These are phyloP conservation scores for Anolis apletophallus DNA, from an alignment of 2,797 vertebrate genomes.

Conservation along the genomic window DNA sequence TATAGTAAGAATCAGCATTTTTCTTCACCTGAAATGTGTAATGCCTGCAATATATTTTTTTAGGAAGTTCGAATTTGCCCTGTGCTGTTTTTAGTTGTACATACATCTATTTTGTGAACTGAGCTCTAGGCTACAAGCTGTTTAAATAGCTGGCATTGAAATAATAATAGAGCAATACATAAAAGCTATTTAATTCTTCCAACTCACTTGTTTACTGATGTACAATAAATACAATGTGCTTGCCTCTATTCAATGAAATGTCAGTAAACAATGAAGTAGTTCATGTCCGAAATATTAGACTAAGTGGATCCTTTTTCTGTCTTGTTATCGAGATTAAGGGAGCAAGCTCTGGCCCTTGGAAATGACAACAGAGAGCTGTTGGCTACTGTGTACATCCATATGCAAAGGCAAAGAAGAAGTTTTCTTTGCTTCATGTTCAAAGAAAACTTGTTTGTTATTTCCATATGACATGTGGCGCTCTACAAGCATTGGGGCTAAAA, in stretches of 20 bases:
- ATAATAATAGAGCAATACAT: background rate
- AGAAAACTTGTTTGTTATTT: background rate
- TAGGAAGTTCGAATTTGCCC: background rate
- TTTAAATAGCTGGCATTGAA: background rate
- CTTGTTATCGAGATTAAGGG: background rate
- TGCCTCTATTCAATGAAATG: background rate
- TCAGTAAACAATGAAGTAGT: background rate
- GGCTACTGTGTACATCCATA: too few relatives aligned
- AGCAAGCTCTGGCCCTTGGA: background rate
- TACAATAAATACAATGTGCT: background rate
- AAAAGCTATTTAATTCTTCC: constrained; percentile 7
- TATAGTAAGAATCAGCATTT: background rate
- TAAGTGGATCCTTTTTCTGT: background rate
- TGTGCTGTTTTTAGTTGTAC: background rate
- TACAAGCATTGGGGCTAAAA: background rate
- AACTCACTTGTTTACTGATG: background rate
- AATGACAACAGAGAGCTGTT: background rate
- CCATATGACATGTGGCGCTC: background rate
- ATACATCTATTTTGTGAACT: background rate
- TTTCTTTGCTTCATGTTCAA: background rate
- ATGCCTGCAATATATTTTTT: constrained; percentile 1
- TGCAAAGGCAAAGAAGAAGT: background rate
- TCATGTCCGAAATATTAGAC: background rate
- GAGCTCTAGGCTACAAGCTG: background rate
- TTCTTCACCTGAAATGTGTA: background rate